Percentiles rank a stretch among this genome's conserved stretches.
Conservation (phyloP, 2,113 vertebrate species). For the Noturus placidus region DNA sequence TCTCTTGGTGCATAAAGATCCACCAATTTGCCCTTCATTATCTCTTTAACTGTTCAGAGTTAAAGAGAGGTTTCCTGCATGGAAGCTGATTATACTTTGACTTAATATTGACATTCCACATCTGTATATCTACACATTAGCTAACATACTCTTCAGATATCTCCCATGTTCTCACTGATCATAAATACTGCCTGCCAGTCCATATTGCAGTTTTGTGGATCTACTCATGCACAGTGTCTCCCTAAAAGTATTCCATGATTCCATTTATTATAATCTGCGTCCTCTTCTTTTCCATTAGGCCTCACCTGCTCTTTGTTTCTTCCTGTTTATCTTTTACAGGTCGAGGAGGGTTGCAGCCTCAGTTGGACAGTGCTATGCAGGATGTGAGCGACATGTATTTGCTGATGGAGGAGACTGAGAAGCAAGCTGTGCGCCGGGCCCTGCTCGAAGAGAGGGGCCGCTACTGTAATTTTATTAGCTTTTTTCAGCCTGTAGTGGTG, state of each 20-base stretch:
- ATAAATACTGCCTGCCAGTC: background rate
- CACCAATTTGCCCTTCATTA: background rate
- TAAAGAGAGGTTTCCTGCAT: no score
- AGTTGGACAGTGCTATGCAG: conserved; percentile 95
- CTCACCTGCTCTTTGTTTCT: conserved; percentile 8
- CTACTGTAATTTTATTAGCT: conserved; percentile 91
- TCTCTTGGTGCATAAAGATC: background rate
- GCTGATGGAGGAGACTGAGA: conserved; percentile 96
- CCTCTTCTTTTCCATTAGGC: background rate
- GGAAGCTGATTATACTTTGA: no score
- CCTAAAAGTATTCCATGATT: conserved; percentile 19
- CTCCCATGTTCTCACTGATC: background rate
- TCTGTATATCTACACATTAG: conserved; percentile 15
- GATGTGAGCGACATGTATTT: conserved; percentile 96
- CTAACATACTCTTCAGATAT: conserved; percentile 15
- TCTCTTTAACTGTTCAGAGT: background rate
- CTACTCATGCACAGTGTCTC: background rate
- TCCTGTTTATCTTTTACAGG: conserved; percentile 68
- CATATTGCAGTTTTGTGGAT: background rate
- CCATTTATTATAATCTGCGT: conserved; percentile 6
- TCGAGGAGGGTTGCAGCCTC: conserved; percentile 92
- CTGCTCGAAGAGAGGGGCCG: conserved; percentile 92
- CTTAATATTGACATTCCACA: conserved; percentile 13
- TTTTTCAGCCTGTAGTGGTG: conserved; percentile 95
- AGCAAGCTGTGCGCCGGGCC: conserved; percentile 92